Evolutionary conservation across 2,797 vertebrate genomes (phyloP), one percentile per base, ranked within the genome.

Genomic region (Siniperca undulata): DNA sequence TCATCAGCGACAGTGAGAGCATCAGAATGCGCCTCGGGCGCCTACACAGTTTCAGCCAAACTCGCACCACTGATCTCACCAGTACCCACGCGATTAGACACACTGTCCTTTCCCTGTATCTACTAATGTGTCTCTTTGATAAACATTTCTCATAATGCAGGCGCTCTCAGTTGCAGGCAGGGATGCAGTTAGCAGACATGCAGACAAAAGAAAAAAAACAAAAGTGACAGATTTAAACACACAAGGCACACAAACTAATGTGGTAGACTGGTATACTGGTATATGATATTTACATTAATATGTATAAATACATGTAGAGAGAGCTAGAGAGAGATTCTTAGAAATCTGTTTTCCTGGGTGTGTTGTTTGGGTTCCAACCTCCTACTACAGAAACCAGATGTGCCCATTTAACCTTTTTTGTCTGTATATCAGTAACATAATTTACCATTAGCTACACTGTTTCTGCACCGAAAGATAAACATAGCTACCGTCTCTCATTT

Each of bases 1-100:
- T 91, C 78, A 88, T 86, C 86, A 83, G 85, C 36, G 24, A 68
- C 87, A 84, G 82, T 58, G 87, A 77, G 87, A 86, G 83, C 88
- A 86, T 88, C 85, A 87, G 68, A 91, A 86, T 65, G 83, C 53
- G 68, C 60, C 74, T 86, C 1, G n/a, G 48, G 80, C 90, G 81
- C 94, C 94, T 78, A 94, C 94, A 92, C 93, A 91, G 87, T 94
- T 95, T 94, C 93, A 91, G 17, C 83, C 86, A 3, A 79, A 48
- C 74, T 91, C 53, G 59, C 85, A 89, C 77, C 67, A 84, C n/a
- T 84, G 88, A 87, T 89, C 78, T 91, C 77, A 7, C 86, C 78
- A 70, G 80, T 78, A 89, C 92, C 83, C 84, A 85, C 87, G 38
- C 34, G 5, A 87, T 91, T 81, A 90, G 70, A 85, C 40, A 61